These are phyloP conservation scores for Orthosia gothica DNA, from an alignment of 2,888 invertebrate genomes.

Conservation along the genomic window DNA sequence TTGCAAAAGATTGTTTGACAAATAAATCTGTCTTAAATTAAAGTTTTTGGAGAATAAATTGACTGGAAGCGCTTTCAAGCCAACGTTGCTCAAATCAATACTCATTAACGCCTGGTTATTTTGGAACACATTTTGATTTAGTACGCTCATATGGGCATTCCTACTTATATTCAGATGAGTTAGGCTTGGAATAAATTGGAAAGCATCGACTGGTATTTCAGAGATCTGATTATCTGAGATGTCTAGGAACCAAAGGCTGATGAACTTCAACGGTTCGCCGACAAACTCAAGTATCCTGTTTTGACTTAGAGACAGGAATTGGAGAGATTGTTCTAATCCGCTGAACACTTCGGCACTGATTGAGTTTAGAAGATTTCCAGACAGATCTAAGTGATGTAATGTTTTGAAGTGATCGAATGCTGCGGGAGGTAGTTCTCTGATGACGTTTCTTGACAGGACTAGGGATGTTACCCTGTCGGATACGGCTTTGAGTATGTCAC, in stretches of 20 bases:
- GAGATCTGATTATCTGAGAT: conserved; percentile 95
- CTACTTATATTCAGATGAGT: too few species aligned
- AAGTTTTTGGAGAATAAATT: conserved; percentile 94
- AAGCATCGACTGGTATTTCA: conserved; percentile 93
- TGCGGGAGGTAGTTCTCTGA: conserved; percentile 94
- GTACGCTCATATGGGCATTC: too few species aligned
- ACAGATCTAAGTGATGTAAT: conserved; percentile 94
- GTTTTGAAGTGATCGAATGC: conserved; percentile 95
- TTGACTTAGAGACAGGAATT: conserved; percentile 94
- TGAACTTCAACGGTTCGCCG: conserved; percentile 92
- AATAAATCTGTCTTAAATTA: conserved; percentile 93
- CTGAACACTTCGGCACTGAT: conserved; percentile 94
- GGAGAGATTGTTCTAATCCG: conserved; percentile 94
- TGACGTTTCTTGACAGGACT: too few species aligned
- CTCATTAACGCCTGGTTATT: too few species aligned
- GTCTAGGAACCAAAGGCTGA: conserved; percentile 93
- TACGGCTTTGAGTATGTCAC: conserved; percentile 94
- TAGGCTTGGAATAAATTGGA: too few species aligned
- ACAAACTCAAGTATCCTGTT: conserved; percentile 94
- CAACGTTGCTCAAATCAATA: conserved; percentile 95
- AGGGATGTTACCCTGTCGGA: too few species aligned
- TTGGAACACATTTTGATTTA: too few species aligned
- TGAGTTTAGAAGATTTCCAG: conserved; percentile 94
- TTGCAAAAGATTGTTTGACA: conserved; percentile 94
- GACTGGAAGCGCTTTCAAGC: conserved; percentile 94